Percentiles rank a stretch among this genome's conserved stretches.
These are phyloP conservation scores for Anoncus sp. DNA, from an alignment of 2,888 invertebrate genomes.

Conservation along the genomic window DNA sequence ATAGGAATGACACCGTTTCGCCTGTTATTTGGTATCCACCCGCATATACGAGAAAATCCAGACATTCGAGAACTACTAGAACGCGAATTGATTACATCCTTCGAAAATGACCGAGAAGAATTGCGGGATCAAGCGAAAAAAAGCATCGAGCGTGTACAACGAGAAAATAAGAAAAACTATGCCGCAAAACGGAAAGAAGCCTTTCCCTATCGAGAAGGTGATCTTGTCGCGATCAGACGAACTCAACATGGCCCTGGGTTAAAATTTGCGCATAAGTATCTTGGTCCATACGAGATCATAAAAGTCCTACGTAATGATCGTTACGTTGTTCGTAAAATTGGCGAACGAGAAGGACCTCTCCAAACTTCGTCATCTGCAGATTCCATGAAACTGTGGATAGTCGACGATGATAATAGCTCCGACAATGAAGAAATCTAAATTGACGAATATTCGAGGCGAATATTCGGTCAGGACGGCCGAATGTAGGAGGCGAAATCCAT, in stretches of 20 bases:
- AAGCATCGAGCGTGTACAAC: conserved; percentile 1
- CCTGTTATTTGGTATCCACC: conserved; percentile 16
- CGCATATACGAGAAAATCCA: conserved; percentile 2
- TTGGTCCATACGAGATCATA: conserved; percentile 29
- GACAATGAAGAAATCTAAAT: background rate
- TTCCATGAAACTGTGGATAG: conserved; percentile 30
- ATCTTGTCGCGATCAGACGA: conserved; percentile 13
- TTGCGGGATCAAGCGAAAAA: conserved; percentile 23
- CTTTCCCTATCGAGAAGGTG: conserved; percentile 12
- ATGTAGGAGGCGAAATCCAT: conserved; percentile 15
- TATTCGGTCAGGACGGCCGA: conserved; percentile 23
- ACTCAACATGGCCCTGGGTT: conserved; percentile 5
- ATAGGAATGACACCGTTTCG: conserved; percentile 57
- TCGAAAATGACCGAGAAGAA: conserved; percentile 19
- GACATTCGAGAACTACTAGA: conserved; percentile 24
- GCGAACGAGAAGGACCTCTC: conserved; percentile 69
- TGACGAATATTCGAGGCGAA: conserved; percentile 15
- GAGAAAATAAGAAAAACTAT: background rate
- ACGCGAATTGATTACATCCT: conserved; percentile 15
- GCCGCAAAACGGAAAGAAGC: conserved; percentile 54
- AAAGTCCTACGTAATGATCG: conserved; percentile 71
- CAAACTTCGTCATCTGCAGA: conserved; percentile 72
- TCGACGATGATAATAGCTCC: background rate
- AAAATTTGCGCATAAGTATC: conserved; percentile 16
- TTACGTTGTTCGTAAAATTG: conserved; percentile 51